Evolutionary conservation across 1,140 invertebrate species (phyloP), one percentile per base, ranked within the genome.

Genomic region (Sesamia nonagrioides): DNA sequence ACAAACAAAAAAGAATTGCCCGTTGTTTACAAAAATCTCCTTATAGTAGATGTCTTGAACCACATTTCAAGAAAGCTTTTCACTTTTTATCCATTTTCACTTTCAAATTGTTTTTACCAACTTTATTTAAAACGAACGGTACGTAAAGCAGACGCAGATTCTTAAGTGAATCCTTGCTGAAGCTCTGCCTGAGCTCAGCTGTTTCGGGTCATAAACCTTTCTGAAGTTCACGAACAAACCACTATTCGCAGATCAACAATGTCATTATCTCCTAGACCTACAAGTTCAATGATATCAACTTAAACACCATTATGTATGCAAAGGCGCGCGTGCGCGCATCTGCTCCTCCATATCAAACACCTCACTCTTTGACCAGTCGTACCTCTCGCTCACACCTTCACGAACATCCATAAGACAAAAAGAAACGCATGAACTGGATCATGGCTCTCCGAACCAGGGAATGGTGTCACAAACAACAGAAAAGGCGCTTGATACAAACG

Each of bases 401-500:
- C 63, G 5, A 77, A 35, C 13, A 60, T 5, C 18, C 63, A 82
- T 79, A 54, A 4, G 83, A 37, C 35, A 69, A 80, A 90, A 40
- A 85, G 82, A 76, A 88, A 93, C 80, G 78, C 48, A 82, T 68
- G 69, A 90, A 85, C 84, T 91, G 85, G 88, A 93, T 90, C 90
- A 91, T 77, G 81, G 77, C 80, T 86, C 84, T 80, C 79, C 82
- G 77, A 93, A 90, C 91, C 89, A 91, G 91, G 93, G 92, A 89
- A 94, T 83, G 90, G 92, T 94, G 92, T 94, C 93, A 95, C 91
- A 94, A 95, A 93, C 93, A 93, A 93, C 91, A 94, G 91, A 94
- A 94, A 93, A 93, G 91, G 90, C 86, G 86, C 84, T 85, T 81
- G 66, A 77, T 78, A 75, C 33, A 61, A 13, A 72, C 81, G 77